Conservation (phyloP, 2,797 vertebrate species). For the Hippoglossus hippoglossus region DNA sequence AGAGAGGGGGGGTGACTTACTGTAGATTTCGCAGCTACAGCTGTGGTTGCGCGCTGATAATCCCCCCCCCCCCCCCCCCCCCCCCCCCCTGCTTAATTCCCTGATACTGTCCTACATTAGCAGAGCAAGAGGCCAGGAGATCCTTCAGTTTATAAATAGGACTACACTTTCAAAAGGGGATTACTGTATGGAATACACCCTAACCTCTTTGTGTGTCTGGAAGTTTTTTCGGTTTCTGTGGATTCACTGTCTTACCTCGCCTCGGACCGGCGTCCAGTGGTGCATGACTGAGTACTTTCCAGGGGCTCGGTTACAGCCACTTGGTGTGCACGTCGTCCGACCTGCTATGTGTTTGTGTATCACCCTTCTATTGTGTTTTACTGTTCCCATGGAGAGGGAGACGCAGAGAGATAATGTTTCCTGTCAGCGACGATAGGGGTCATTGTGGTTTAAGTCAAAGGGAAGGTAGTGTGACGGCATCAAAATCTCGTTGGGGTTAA, state of each 20-base stretch:
- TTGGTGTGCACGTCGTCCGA: slow-evolving; percentile 24
- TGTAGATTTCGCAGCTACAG: slow-evolving; percentile 74
- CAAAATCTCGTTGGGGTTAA: slow-evolving; percentile 11
- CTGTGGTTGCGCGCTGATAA: slow-evolving; percentile 73
- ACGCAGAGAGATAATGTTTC: slow-evolving; percentile 61
- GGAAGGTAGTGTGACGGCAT: slow-evolving; percentile 16
- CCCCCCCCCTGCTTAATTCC: slow-evolving; percentile 75
- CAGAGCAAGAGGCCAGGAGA: slow-evolving; percentile 76
- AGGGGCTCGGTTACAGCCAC: slow-evolving; percentile 57
- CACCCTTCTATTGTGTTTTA: slow-evolving; percentile 47
- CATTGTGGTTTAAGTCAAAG: slow-evolving; percentile 30
- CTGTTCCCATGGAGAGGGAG: slow-evolving; percentile 68
- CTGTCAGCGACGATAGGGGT: slow-evolving; percentile 11
- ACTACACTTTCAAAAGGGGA: slow-evolving; percentile 70
- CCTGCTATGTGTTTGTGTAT: slow-evolving; percentile 51
- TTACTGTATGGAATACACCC: slow-evolving; percentile 62
- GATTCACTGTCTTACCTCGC: slow-evolving; percentile 21
- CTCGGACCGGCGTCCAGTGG: slow-evolving; percentile 30
- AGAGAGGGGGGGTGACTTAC: slow-evolving; percentile 47
- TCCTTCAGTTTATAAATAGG: slow-evolving; percentile 75
- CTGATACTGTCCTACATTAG: slow-evolving; percentile 85
- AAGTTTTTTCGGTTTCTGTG: slow-evolving; percentile 36
- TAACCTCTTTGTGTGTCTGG: slow-evolving; percentile 50
- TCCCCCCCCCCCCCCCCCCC: slow-evolving; percentile 62
- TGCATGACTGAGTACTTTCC: slow-evolving; percentile 49